Conservation (phyloP, 2,113 vertebrate species). For the Megalops atlanticus region DNA sequence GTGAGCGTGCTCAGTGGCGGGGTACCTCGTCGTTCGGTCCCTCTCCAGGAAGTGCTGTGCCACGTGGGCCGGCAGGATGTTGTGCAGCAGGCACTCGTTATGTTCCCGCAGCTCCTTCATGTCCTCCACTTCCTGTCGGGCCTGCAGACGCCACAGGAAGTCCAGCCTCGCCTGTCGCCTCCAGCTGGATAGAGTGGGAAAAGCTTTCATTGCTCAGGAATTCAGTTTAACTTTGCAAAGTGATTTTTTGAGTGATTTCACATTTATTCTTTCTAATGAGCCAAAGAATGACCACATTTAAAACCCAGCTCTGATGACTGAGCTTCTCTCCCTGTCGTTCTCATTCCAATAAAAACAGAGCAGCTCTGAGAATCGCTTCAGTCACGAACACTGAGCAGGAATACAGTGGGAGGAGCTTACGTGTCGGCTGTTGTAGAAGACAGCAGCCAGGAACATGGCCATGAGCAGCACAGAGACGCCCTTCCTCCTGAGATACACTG, state of each 20-base stretch:
- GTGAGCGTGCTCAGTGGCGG: too few relatives aligned
- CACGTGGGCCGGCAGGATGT: conserved; percentile 90
- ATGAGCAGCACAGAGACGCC: conserved; percentile 87
- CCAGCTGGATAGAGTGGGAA: conserved; percentile 73
- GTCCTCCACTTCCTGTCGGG: conserved; percentile 95
- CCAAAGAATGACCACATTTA: too few relatives aligned
- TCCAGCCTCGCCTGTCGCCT: conserved; percentile 92
- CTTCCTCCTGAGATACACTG: conserved; percentile 87
- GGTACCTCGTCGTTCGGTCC: conserved; percentile 88
- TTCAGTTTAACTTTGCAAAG: too few relatives aligned
- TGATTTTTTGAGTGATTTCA: too few relatives aligned
- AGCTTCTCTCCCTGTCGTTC: too few relatives aligned
- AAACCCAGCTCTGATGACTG: too few relatives aligned
- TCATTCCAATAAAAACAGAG: too few relatives aligned
- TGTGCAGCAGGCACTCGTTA: conserved; percentile 90
- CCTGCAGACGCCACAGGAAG: conserved; percentile 94
- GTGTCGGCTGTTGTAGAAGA: conserved; percentile 95
- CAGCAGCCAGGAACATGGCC: conserved; percentile 88
- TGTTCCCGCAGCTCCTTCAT: conserved; percentile 93
- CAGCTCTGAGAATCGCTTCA: too few relatives aligned
- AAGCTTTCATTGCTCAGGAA: too few relatives aligned
- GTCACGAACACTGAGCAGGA: not conserved
- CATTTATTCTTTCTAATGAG: too few relatives aligned
- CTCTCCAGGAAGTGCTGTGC: conserved; percentile 91
- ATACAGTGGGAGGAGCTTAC: conserved; percentile 64